Conservation (phyloP, 1,140 invertebrate genomes). For the Trinorchestia longiramus region DNA sequence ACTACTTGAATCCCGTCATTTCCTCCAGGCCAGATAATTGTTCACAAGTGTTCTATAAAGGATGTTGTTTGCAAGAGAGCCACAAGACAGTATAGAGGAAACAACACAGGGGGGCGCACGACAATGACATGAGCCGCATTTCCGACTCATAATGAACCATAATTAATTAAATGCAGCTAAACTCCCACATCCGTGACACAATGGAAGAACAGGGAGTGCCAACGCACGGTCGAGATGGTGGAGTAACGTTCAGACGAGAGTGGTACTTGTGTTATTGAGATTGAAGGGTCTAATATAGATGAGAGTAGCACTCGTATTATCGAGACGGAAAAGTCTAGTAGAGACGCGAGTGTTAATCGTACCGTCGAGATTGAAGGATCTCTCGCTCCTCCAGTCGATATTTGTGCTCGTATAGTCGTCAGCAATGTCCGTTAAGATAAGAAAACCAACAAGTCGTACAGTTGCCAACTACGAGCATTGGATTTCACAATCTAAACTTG, state of each 20-base stretch:
- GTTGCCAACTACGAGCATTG: neutral
- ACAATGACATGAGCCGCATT: neutral
- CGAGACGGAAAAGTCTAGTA: neutral
- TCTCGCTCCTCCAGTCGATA: neutral
- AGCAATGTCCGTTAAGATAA: too few relatives aligned
- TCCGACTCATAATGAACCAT: neutral
- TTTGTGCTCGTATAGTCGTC: neutral
- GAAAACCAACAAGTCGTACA: too few relatives aligned
- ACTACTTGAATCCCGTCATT: neutral
- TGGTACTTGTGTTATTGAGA: neutral
- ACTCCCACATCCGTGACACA: conserved; percentile 4
- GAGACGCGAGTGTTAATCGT: neutral
- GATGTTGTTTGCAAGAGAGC: neutral
- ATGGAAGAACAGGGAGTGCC: neutral
- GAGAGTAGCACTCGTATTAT: neutral
- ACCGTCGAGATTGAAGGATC: neutral
- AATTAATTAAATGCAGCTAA: neutral
- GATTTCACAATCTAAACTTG: neutral
- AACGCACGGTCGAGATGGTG: neutral
- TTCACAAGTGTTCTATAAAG: neutral
- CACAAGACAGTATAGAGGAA: neutral
- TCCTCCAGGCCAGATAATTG: neutral
- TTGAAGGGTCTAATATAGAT: neutral
- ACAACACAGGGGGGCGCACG: neutral
- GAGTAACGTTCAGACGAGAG: neutral